Conservation (phyloP, 2,797 vertebrate genomes). For the Bradypodion ventrale region DNA sequence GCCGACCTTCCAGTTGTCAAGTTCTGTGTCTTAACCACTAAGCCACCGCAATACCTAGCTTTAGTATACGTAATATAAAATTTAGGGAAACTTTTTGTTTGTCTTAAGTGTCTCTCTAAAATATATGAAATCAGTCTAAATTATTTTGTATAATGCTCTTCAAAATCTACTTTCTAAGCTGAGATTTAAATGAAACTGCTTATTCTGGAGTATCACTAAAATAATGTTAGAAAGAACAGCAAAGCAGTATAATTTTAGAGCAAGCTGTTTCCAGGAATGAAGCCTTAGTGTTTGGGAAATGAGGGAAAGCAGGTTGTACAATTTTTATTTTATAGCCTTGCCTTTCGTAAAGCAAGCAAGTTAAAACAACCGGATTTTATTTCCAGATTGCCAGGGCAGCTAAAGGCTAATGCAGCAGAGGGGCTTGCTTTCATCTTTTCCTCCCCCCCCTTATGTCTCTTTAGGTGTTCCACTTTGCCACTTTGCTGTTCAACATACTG, state of each 20-base stretch:
- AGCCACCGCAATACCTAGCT: no score
- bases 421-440: slow-evolving; percentile 57
- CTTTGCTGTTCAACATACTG: slow-evolving; percentile 19
- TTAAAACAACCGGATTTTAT: slow-evolving; percentile 68
- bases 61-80: not conserved
- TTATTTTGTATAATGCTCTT: slow-evolving; percentile 7
- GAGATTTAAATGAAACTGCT: slow-evolving; percentile 14
- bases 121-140: not conserved
- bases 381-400: slow-evolving; percentile 49
- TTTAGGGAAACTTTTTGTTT: not conserved
- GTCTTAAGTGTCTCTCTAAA: not conserved
- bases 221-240: not conserved
- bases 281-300: not conserved
- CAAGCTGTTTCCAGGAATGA: slow-evolving; percentile 6
- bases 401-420: slow-evolving; percentile 8
- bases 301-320: not conserved
- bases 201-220: not conserved
- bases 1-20: no score
- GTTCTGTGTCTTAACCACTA: no score
- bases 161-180: slow-evolving; percentile 24
- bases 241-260: not conserved
- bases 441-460: slow-evolving; percentile 19
- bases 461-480: slow-evolving; percentile 44
- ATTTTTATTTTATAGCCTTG: slow-evolving; percentile 61
- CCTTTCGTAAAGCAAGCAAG: slow-evolving; percentile 65